Percentiles rank a stretch among this genome's conserved stretches.
These are phyloP conservation scores for Plotosus lineatus DNA, from an alignment of 2,113 vertebrate genomes.

Conservation along the genomic window DNA sequence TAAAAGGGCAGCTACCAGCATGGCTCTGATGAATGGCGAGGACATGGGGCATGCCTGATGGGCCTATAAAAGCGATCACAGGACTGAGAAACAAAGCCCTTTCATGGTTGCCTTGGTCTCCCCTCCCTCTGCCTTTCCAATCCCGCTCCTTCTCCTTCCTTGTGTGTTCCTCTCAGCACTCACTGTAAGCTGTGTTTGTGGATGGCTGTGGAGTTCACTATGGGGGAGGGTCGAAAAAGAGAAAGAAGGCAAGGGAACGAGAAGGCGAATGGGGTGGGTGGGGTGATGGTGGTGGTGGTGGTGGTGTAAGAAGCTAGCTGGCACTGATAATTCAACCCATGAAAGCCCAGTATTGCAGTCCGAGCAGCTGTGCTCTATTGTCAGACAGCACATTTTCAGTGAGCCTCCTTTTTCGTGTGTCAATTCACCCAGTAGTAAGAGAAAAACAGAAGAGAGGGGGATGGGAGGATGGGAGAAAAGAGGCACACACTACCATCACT, in stretches of 20 bases:
- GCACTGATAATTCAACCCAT: slow-evolving; percentile 53
- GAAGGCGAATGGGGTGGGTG: not conserved
- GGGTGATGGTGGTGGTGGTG: not conserved
- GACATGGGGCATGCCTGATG: slow-evolving; percentile 35
- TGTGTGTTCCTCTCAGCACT: slow-evolving; percentile 23
- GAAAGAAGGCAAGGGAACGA: not conserved
- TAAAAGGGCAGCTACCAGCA: slow-evolving; percentile 40
- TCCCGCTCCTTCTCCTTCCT: slow-evolving; percentile 20
- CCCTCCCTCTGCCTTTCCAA: slow-evolving; percentile 31
- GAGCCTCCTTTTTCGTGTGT: slow-evolving; percentile 44
- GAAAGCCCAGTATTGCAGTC: slow-evolving; percentile 46
- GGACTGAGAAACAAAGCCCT: slow-evolving; percentile 54
- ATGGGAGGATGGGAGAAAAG: slow-evolving; percentile 3
- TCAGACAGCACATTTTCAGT: slow-evolving; percentile 54
- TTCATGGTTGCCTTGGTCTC: slow-evolving; percentile 51
- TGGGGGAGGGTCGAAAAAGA: slow-evolving; percentile 34
- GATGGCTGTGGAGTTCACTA: slow-evolving; percentile 33
- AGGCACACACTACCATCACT: slow-evolving; percentile 19
- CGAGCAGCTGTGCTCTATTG: slow-evolving; percentile 60
- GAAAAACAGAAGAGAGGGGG: slow-evolving; percentile 18
- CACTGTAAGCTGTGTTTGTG: slow-evolving; percentile 41
- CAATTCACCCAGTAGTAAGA: slow-evolving; percentile 43
- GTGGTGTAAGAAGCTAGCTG: slow-evolving; percentile 14
- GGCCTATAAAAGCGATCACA: slow-evolving; percentile 49
- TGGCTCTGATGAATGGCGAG: slow-evolving; percentile 42